Base-by-base conservation (phyloP, 1,140 invertebrate species). In the Galendromus occidentalis region DNA sequence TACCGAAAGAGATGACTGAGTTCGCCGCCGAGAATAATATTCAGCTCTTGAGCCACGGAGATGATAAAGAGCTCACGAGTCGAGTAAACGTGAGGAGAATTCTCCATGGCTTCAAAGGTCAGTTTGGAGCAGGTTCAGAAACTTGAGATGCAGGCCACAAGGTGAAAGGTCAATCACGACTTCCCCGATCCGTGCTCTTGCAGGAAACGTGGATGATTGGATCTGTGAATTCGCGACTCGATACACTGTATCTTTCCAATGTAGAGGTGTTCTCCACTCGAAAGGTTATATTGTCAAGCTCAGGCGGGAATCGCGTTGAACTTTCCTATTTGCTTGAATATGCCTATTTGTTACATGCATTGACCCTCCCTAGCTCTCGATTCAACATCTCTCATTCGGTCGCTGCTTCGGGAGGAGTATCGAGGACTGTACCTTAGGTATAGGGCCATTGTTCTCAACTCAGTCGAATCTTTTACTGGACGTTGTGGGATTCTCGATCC, bases 41-140 rank as follows among this genome's bases (percentile, higher is more conserved):
- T 59, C 91, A 96, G 72, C 78, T 98, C 22, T 79, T 97, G 5
- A 97, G 93, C 0, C 93, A 98, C 75, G 92, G 86, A 74, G 94
- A 98, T 79, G 87, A 91, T 2, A 81, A 82, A 74, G 85, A 14
- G 2, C 25, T 33, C 33, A 33, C 51, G 1, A 33, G 17, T 5
- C 12, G 14, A 14, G 51, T 9, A 4, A 59, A 59, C 51, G 51
- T 59, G 9, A 1, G 9, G 33, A 59, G 51, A 25, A 59, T 59
- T 14, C 51, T 59, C 9, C 25, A 2, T 9, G 20, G 51, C 5
- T 59, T 59, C 22, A 59, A 59, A 59, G 51, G 51, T 25, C 17
- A 17, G 51, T 59, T 59, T 22, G 17, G 6, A 33, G 4, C 9
- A 6, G 33, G 9, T 39, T 39, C 33, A 39, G 9, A 39, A 39